phyloP scores from a whole-genome alignment of 2,797 vertebrate genomes.

The Siniperca scherzeri region DNA sequence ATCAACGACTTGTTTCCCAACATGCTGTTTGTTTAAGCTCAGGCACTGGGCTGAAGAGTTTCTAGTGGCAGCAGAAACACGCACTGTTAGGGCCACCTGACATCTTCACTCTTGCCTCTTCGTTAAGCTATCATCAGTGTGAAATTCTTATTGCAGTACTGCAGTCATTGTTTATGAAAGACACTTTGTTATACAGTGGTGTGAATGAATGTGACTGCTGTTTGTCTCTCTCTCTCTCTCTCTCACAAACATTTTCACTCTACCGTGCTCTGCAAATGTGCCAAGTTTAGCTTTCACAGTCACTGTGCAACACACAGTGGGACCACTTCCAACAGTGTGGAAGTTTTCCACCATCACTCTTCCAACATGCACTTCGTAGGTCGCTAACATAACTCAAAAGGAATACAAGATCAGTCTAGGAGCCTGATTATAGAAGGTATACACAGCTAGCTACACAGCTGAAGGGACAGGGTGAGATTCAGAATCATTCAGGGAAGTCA shows the following conservation, averaged over 20 bases:
- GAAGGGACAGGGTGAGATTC: slow-evolving; percentile 42
- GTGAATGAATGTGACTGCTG: slow-evolving; percentile 62
- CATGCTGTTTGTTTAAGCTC: slow-evolving; percentile 77
- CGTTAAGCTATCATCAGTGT: slow-evolving; percentile 48
- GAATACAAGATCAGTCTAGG: slow-evolving; percentile 42
- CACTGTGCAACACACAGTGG: slow-evolving; percentile 54
- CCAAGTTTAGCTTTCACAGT: slow-evolving; percentile 63
- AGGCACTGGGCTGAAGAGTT: slow-evolving; percentile 44
- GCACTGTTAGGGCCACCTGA: slow-evolving; percentile 29
- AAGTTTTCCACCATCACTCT: slow-evolving; percentile 57
- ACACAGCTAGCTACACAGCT: slow-evolving; percentile 42
- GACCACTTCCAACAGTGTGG: slow-evolving; percentile 55
- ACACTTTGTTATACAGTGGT: slow-evolving; percentile 52
- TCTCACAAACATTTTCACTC: slow-evolving; percentile 32
- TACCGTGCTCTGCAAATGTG: slow-evolving; percentile 36
- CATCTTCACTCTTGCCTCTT: slow-evolving; percentile 47
- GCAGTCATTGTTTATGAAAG: slow-evolving; percentile 71
- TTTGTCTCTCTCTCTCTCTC: slow-evolving; percentile 33
- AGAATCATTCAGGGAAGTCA: slow-evolving; percentile 50
- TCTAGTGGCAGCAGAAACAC: slow-evolving; percentile 48
- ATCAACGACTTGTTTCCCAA: slow-evolving; percentile 76
- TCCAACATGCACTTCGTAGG: slow-evolving; percentile 50
- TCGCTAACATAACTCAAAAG: slow-evolving; percentile 57
- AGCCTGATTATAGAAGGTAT: slow-evolving; percentile 45
- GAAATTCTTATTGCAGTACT: slow-evolving; percentile 58